Evolutionary conservation across 2,113 vertebrate genomes (phyloP).

Genomic region (Plotosus lineatus): DNA sequence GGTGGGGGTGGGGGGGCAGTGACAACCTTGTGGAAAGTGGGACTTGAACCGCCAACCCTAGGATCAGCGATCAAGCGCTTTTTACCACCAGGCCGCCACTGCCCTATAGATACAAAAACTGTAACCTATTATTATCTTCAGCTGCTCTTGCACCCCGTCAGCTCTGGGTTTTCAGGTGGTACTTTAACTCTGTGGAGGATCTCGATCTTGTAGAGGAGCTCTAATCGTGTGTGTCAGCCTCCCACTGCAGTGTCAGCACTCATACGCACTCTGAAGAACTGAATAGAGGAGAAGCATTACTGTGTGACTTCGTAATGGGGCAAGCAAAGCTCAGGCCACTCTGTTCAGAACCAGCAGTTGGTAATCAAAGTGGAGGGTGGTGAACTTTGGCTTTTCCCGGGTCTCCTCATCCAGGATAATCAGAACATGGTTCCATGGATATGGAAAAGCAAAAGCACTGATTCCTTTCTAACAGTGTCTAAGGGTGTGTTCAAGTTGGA

Average conservation of each 20-base stretch:
- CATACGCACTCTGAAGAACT: conserved; percentile 63
- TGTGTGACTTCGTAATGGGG: conserved; percentile 51
- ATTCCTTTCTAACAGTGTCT: background rate
- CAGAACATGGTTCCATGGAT: conserved; percentile 40
- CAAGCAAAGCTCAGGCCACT: conserved; percentile 15
- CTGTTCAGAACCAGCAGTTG: conserved; percentile 59
- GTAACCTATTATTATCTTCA: background rate
- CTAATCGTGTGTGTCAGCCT: conserved; percentile 77
- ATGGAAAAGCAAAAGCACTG: background rate
- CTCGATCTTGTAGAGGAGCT: conserved; percentile 47
- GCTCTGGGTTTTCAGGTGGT: background rate
- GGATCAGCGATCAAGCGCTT: no score
- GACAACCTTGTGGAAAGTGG: no score
- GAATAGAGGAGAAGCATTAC: conserved; percentile 56
- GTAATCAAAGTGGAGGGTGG: conserved; percentile 57
- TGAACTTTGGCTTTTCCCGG: conserved; percentile 58
- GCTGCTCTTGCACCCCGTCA: background rate
- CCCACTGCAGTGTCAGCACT: conserved; percentile 71
- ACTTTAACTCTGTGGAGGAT: conserved; percentile 48
- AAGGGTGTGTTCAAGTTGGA: background rate
- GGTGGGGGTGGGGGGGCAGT: no score
- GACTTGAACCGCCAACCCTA: no score
- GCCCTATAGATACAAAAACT: no score
- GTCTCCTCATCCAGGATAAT: conserved; percentile 26
- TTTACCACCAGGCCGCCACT: no score